Evolutionary conservation across 2,113 vertebrate species (phyloP), one percentile per base, ranked within the genome.

Genomic region (Ammodytes dubius): DNA sequence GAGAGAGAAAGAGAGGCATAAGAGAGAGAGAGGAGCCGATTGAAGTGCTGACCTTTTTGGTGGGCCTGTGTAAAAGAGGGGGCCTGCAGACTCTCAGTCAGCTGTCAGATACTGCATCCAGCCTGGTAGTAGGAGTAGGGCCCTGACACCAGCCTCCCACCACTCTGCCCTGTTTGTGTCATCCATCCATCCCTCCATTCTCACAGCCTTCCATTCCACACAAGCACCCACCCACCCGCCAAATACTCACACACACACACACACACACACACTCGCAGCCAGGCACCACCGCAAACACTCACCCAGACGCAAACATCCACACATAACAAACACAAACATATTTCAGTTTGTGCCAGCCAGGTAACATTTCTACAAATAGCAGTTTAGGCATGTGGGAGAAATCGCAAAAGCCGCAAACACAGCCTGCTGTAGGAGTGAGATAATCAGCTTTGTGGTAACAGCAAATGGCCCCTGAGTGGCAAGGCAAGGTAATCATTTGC

Each of bases 51-150:
- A 92, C 90, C 92, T 93, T 94, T 27, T 94, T 85, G 86, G 90
- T 90, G 88, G 78, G 84, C 75, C 87, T 91, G 87, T 93, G 90
- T 85, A 87, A 88, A 27, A 91, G 88, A 79, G 87, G 86, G 66
- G 85, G 91, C 81, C 91, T 91, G 92, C 90, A 93, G 92, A 92
- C 90, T 95, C 93, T 94, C 94, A 91, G 90, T 89, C 94, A 94
- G 92, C 94, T 95, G 95, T 89, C 91, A 95, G 92, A 94, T 95
- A 91, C 93, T 91, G 91, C 93, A 93, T 89, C 86, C 93, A 94
- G 93, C 91, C 92, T 93, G 93, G 83, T 89, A 86, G 93, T 95
- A 92, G 94, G 94, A 91, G 90, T 89, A 7, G 77, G 90, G 93
- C 91, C 91, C 82, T 92, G 91, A 91, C 89, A 88, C 88, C 82